Conservation (phyloP, 2,888 invertebrate genomes). For the Andrena hattorfiana region DNA sequence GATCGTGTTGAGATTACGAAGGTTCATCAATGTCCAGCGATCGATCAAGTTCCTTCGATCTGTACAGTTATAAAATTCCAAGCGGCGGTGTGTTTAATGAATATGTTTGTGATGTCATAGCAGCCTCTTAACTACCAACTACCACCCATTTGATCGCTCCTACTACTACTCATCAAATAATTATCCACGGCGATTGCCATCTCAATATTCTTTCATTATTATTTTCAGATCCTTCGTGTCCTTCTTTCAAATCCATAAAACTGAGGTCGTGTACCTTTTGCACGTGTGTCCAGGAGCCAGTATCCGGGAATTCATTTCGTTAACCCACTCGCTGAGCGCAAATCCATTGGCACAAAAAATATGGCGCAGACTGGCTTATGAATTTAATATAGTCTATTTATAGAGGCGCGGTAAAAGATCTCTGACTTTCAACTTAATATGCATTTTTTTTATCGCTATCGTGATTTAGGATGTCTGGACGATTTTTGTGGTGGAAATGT, state of each 20-base stretch:
- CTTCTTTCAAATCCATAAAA: not conserved
- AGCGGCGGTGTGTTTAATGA: not conserved
- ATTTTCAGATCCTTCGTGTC: not conserved
- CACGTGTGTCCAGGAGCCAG: not conserved
- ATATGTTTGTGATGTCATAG: not conserved
- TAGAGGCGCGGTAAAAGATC: not conserved
- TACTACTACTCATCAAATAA: not conserved
- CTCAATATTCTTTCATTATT: not conserved
- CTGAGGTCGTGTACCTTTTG: not conserved
- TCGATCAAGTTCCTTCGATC: conserved; percentile 31
- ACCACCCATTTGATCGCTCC: not conserved
- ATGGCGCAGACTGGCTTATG: not conserved
- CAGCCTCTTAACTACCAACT: conserved; percentile 1
- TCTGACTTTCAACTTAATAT: not conserved
- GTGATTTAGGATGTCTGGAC: not conserved
- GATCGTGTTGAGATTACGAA: conserved; percentile 57
- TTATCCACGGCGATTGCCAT: not conserved
- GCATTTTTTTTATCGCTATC: not conserved
- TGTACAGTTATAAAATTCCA: conserved; percentile 15
- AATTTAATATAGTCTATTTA: not conserved
- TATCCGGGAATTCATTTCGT: not conserved
- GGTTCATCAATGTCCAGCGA: not conserved
- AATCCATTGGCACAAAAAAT: not conserved
- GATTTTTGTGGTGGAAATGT: not conserved
- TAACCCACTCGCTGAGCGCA: not conserved